Percentiles rank a stretch among this genome's conserved stretches.
Evolutionary conservation across 1,140 invertebrate genomes (phyloP).

Genomic region (Drosophila hydei): DNA sequence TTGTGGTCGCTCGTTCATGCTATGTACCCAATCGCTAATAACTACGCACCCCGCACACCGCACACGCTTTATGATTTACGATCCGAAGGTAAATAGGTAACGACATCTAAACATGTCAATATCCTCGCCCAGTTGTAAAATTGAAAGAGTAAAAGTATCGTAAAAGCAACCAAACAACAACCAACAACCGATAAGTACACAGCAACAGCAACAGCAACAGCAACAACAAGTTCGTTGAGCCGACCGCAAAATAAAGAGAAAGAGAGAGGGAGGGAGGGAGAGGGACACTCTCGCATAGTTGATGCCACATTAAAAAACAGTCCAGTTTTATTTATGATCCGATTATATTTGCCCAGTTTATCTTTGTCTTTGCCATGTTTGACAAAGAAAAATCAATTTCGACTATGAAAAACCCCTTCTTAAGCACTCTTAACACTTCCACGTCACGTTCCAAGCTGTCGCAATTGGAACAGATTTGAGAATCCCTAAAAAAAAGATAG

Average conservation of each 20-base stretch:
- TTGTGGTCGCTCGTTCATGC: conserved; percentile 2
- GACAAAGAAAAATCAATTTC: conserved; percentile 74
- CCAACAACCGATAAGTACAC: conserved; percentile 66
- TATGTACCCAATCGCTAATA: conserved; percentile 27
- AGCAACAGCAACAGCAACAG: conserved; percentile 13
- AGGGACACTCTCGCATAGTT: conserved; percentile 35
- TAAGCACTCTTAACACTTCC: conserved; percentile 9
- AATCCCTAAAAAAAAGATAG: not conserved
- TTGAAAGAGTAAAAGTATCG: conserved; percentile 80
- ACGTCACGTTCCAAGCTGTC: conserved; percentile 49
- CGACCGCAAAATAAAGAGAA: conserved; percentile 16
- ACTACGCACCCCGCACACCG: conserved; percentile 30
- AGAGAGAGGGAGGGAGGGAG: not conserved
- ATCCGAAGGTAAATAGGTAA: conserved; percentile 77
- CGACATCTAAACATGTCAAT: conserved; percentile 82
- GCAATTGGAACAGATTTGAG: conserved; percentile 40
- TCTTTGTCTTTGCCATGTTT: conserved; percentile 49
- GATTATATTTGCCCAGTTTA: conserved; percentile 53
- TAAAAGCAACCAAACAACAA: conserved; percentile 45
- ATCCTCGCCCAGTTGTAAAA: conserved; percentile 77
- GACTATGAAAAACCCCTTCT: conserved; percentile 33
- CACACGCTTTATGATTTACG: conserved; percentile 80
- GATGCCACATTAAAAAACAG: conserved; percentile 58
- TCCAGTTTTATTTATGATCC: conserved; percentile 34
- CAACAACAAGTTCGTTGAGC: conserved; percentile 27